Conservation (phyloP, 2,888 invertebrate species). For the Sipha maydis region DNA sequence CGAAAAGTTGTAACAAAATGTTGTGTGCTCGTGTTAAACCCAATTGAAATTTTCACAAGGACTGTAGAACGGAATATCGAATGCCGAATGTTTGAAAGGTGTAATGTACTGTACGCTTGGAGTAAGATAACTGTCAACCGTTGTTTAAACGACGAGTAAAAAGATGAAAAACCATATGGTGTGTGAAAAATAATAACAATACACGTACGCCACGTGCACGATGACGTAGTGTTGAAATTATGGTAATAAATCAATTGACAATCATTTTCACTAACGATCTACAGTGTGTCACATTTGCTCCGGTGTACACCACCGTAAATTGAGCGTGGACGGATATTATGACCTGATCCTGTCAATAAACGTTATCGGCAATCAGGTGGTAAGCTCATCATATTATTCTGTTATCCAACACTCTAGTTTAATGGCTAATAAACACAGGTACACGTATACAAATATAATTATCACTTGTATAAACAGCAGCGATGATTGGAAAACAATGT, state of each 20-base stretch:
- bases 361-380: slow-evolving; percentile 25
- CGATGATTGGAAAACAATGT: not conserved
- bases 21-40: too few species aligned
- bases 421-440: not conserved
- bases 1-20: too few species aligned
- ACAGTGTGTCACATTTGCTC: not conserved
- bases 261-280: not conserved
- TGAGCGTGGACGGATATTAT: not conserved
- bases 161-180: too few species aligned
- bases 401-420: not conserved
- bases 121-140: too few species aligned
- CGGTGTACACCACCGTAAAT: not conserved
- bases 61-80: too few species aligned
- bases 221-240: not conserved
- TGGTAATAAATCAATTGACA: not conserved
- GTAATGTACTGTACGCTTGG: too few species aligned
- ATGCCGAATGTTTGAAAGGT: too few species aligned
- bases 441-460: not conserved
- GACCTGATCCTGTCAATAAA: slow-evolving; percentile 27
- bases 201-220: not conserved
- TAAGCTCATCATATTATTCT: not conserved
- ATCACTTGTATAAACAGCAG: slow-evolving; percentile 18
- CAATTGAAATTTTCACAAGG: too few species aligned
- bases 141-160: too few species aligned
- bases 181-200: not conserved